Base-by-base conservation (phyloP, 2,113 vertebrate species). In the Atlantisia rogersi region DNA sequence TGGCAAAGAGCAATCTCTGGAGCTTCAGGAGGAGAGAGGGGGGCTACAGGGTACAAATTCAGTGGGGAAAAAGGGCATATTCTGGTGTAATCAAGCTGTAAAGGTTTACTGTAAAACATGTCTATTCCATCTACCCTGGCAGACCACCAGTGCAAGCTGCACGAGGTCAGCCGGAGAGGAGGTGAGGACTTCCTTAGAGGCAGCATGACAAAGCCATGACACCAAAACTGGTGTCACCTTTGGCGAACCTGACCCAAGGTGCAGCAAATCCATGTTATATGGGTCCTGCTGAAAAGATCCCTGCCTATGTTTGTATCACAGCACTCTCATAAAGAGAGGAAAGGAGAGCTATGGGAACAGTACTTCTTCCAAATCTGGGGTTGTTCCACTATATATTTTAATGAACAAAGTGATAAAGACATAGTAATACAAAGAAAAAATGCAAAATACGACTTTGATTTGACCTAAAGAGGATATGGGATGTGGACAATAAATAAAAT, bases 401-500 rank as follows among this genome's bases (percentile, higher is more conserved):
- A 81, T 32, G 69, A 93, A 76, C 31, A 79, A 85, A 91, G 40
- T 1, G 12, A 80, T 46, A 73, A 95, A 76, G 59, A 82, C 32
- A 44, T 26, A 77, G 62, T 35, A 82, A 92, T 73, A 74, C 82
- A 95, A 97, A 89, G 42, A 53, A 79, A 91, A 89, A 50, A 91
- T 82, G 78, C 82, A 94, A 97, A 97, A 92, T 42, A 53, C 63
- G 75, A 92, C 85, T 97, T 97, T 86, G 95, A 89, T 92, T 96
- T 94, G 96, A 93, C 94, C 86, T 94, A 79, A 97, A 93, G 88
- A 94, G 64, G 86, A 92, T 84, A 84, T 55, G 68, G 60, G 65
- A 86, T 93, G 91, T 55, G 79, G 90, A 97, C 91, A 97, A 96
- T 96, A 97, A 96, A 95, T 96, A 94, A 97, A 95, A 93, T 93